phyloP scores from a whole-genome alignment of 2,113 vertebrate species.

The Isichthys henryi region DNA sequence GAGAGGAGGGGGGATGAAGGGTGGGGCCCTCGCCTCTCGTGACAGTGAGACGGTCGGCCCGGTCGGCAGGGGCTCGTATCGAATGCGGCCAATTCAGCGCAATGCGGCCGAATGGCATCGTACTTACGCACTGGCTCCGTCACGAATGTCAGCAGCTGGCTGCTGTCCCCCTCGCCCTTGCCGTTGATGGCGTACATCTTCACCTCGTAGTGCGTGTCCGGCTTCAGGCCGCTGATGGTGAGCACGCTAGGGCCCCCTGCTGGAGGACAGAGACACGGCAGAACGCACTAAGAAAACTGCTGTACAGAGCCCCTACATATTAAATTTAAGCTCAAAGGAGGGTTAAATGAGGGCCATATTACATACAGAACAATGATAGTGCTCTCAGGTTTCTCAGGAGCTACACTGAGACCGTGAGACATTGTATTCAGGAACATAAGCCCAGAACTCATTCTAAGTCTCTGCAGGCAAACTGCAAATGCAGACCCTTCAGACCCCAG shows the following conservation, averaged over 20 bases:
- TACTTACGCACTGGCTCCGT: slow-evolving; percentile 95
- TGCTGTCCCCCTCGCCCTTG: slow-evolving; percentile 86
- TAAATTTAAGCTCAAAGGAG: not conserved
- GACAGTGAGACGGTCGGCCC: not conserved
- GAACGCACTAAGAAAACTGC: not conserved
- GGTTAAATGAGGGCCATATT: not conserved
- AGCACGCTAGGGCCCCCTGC: slow-evolving; percentile 50
- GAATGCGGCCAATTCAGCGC: not conserved
- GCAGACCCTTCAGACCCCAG: not conserved
- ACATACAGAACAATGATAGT: not conserved
- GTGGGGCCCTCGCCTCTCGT: not conserved
- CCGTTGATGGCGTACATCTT: slow-evolving; percentile 88
- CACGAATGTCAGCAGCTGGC: slow-evolving; percentile 70
- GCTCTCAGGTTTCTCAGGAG: not conserved
- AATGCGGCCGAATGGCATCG: not conserved
- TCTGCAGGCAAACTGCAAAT: not conserved
- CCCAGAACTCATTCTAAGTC: not conserved
- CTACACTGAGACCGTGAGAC: not conserved
- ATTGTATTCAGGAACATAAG: not conserved
- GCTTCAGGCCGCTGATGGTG: slow-evolving; percentile 78
- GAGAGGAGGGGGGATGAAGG: not conserved
- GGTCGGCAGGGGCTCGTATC: not conserved
- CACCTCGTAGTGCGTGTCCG: slow-evolving; percentile 78
- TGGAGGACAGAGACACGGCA: not conserved
- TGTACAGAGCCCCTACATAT: not conserved